Evolutionary conservation across 2,797 vertebrate species (phyloP), one percentile per base, ranked within the genome.

Genomic region (Percopsis omiscomaycus): DNA sequence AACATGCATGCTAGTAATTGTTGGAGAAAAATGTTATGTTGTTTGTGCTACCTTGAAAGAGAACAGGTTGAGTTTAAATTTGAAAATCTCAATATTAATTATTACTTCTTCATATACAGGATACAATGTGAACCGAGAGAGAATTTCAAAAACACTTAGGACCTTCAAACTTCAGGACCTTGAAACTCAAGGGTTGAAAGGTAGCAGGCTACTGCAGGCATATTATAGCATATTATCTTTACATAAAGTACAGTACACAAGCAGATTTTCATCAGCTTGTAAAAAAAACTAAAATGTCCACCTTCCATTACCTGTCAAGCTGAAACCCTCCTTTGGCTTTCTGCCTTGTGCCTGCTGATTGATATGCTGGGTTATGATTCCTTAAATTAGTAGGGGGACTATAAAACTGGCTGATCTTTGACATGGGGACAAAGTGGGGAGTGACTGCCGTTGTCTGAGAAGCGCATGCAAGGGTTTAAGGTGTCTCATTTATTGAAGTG

Each of bases 291-390:
- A 72, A 62, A 67, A 42, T 42, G 37, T 71, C 56, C 52, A 11
- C 48, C 16, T 55, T 83, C 79, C 68, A 69, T 87, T 68, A 74
- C 66, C 76, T 82, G 84, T 84, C 83, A 74, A 73, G 72, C 48
- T 57, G 32, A 66, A 69, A 61, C 56, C 29, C 74, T 80, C 68
- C 42, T 55, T 71, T 63, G 64, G 56, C 79, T 69, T 69, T 71
- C 66, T 60, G 56, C 69, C 68, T 66, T 76, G 50, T 62, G 67
- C 54, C 55, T 57, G 49, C 57, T 86, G 82, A 89, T 84, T 88
- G 84, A 90, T 85, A 68, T 78, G 55, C 14, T 37, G 71, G 79
- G 80, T 85, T 85, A 88, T 86, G 88, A 84, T 82, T 86, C 78
- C 73, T 80, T 79, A 83, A 69, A 77, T 84, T 79, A 87, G 69